Base-by-base conservation (phyloP, 2,113 vertebrate species). In the Oreochromis aureus region DNA sequence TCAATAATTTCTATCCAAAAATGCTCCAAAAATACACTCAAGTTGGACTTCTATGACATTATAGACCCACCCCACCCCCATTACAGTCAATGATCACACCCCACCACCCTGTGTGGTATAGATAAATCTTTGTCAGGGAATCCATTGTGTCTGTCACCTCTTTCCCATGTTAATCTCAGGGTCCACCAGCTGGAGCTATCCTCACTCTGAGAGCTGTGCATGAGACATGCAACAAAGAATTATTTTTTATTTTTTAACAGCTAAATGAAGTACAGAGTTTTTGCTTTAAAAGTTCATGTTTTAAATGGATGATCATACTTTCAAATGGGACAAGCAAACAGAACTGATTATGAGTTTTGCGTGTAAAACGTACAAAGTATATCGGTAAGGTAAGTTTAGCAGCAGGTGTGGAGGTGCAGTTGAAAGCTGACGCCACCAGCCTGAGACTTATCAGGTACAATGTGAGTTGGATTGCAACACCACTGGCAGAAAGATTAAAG, bases 401-500 rank as follows among this genome's bases (percentile, higher is more conserved):
- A 44, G 44, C 85, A 78, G 22, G 69, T 80, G 55, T 30, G 56
- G 55, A 58, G 73, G 59, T 27, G 39, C 54, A 53, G 84, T 34
- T 84, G 44, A 73, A 69, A 16, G 13, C 18, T 30, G 54, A 80
- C 10, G 44, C 22, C n/a, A 73, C 39, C 39, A 13, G 3, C 41
- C 63, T 56, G 24, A 30, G 34, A 78, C 79, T 87, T 85, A 90
- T 93, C 89, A 83, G 86, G 46, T 44, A 84, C 76, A 85, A 85
- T 81, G 83, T 93, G 81, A 86, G 59, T 6, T 58, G 76, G 83
- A 91, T 90, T 95, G 83, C 85, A 11, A 93, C 89, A 95, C 86
- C 78, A 13, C 59, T 46, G 34, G 24, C 22, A 82, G 27, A 71
- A 16, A 82, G 82, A 66, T 91, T 90, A 84, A 86, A 90, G 7